A percentile compares a stretch with the other conserved stretches of the same genome.
Evolutionary conservation across 1,140 invertebrate genomes (phyloP).

Genomic region (Anoplophora glabripennis): DNA sequence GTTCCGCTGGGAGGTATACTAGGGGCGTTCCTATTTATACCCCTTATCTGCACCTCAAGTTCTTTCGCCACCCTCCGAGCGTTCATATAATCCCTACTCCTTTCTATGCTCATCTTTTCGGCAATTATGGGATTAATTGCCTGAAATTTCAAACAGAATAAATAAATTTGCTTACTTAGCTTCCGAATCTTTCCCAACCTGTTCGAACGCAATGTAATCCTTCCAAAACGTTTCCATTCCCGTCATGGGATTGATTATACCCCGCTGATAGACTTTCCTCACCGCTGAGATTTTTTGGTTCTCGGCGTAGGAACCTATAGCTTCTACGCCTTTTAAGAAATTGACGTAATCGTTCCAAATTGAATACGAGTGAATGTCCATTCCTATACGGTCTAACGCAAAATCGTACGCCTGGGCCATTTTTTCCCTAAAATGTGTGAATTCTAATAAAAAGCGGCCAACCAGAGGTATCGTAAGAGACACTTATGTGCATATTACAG

Average conservation of each 20-base stretch:
- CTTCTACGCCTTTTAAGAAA: conserved; percentile 96
- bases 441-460: too few relatives aligned
- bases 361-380: conserved; percentile 93
- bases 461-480: too few relatives aligned
- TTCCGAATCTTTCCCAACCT: conserved; percentile 51
- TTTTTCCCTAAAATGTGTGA: conserved; percentile 77
- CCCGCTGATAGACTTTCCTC: conserved; percentile 92
- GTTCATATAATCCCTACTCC: conserved; percentile 95
- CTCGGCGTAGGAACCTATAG: conserved; percentile 97
- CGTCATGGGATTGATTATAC: conserved; percentile 94
- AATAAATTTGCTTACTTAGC: background rate
- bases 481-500: too few relatives aligned
- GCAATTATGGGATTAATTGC: conserved; percentile 95
- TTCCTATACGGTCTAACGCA: conserved; percentile 97
- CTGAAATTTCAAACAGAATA: conserved; percentile 25
- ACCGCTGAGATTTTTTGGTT: conserved; percentile 99
- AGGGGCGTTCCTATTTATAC: conserved; percentile 90
- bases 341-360: conserved; percentile 98
- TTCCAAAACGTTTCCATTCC: conserved; percentile 98
- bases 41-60: conserved; percentile 90
- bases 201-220: conserved; percentile 92
- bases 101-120: conserved; percentile 57
- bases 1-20: conserved; percentile 89
- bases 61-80: conserved; percentile 95
- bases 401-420: conserved; percentile 99